phyloP scores from a whole-genome alignment of 2,888 invertebrate genomes.

The Acronicta aceris region DNA sequence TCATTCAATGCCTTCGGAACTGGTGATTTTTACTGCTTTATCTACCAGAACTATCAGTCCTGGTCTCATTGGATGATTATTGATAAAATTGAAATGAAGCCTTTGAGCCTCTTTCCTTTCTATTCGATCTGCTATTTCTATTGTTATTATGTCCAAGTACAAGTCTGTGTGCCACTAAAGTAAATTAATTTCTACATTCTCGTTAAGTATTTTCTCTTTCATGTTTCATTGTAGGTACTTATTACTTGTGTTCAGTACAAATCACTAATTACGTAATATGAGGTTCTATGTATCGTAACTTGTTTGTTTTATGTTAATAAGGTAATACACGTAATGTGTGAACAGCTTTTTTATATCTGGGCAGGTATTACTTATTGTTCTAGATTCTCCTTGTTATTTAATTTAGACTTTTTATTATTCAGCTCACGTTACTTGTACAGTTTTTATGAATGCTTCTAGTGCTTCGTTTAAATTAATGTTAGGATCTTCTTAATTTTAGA shows the following conservation, averaged over 20 bases:
- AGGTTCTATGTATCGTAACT: neutral
- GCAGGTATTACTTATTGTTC: conserved; percentile 24
- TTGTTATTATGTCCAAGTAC: too few relatives aligned
- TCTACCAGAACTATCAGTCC: too few relatives aligned
- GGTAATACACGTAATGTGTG: conserved; percentile 27
- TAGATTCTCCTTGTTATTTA: neutral
- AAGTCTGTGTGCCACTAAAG: too few relatives aligned
- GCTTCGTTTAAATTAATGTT: neutral
- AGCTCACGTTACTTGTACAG: too few relatives aligned
- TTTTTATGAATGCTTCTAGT: neutral
- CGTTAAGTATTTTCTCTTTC: neutral
- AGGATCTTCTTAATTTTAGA: neutral
- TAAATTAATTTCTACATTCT: neutral
- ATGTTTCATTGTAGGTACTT: neutral
- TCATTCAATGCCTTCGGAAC: too few relatives aligned
- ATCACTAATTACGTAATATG: neutral
- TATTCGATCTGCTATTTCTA: too few relatives aligned
- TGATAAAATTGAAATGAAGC: too few relatives aligned
- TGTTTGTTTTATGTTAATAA: conserved; percentile 16
- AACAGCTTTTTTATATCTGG: conserved; percentile 27
- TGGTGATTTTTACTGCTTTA: too few relatives aligned
- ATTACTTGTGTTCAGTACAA: neutral
- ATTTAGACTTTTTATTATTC: neutral
- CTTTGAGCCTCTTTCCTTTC: too few relatives aligned
- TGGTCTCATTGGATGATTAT: too few relatives aligned